Evolutionary conservation across 2,888 invertebrate species (phyloP).

Genomic region (Sipunculus nudus): DNA sequence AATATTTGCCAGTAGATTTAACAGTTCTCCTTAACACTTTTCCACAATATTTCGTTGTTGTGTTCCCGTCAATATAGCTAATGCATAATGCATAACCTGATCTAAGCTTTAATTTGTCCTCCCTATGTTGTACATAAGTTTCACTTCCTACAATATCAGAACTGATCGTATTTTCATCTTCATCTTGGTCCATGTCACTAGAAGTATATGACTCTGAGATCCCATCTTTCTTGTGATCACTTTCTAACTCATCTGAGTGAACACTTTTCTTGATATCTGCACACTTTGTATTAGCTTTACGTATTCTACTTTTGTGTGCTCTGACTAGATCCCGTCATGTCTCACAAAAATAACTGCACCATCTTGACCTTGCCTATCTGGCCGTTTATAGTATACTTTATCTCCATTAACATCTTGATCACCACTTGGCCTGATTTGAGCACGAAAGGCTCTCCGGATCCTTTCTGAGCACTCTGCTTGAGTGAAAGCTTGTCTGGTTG

Average conservation of each 20-base stretch:
- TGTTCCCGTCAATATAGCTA: not conserved
- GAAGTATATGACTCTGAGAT: no score
- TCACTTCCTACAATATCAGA: not conserved
- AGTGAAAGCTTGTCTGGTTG: slow-evolving; percentile 8
- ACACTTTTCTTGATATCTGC: not conserved
- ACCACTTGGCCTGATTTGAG: slow-evolving; percentile 8
- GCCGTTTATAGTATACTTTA: slow-evolving; percentile 34
- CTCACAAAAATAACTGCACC: slow-evolving; percentile 37
- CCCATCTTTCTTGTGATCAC: no score
- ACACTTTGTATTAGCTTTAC: not conserved
- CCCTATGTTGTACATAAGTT: not conserved
- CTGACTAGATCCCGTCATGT: slow-evolving; percentile 34
- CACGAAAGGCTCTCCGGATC: slow-evolving; percentile 17
- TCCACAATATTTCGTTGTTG: not conserved
- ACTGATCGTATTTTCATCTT: not conserved
- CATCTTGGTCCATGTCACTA: no score
- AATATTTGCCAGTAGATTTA: not conserved
- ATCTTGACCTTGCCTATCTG: slow-evolving; percentile 34
- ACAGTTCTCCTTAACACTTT: no score
- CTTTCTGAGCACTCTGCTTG: slow-evolving; percentile 18
- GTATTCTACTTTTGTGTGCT: slow-evolving; percentile 28
- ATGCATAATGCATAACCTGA: no score
- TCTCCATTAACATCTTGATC: slow-evolving; percentile 11
- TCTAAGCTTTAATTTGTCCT: no score
- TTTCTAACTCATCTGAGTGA: not conserved